Evolutionary conservation across 2,113 vertebrate genomes (phyloP).

Genomic region (Petromus typicus): DNA sequence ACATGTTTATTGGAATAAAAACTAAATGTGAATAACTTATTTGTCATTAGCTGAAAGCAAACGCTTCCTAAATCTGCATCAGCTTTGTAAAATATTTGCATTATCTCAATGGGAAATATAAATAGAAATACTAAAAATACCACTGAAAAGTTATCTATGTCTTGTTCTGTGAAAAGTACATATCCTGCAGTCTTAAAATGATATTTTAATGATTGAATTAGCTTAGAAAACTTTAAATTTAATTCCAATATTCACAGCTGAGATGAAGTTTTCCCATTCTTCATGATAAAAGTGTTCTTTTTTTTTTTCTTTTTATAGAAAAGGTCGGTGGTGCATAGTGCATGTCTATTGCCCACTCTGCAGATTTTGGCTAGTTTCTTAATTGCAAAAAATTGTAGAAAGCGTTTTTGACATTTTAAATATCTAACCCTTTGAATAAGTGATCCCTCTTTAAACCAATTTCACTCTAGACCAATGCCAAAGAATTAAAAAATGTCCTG

Average conservation of each 20-base stretch:
- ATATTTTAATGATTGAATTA: background rate
- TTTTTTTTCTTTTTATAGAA: background rate
- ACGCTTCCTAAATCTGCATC: background rate
- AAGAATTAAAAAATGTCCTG: conserved; percentile 46
- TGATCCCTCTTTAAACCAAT: conserved; percentile 40
- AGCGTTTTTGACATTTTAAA: conserved; percentile 42
- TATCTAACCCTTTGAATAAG: conserved; percentile 56
- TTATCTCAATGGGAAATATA: background rate
- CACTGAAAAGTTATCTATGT: background rate
- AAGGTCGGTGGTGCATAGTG: background rate
- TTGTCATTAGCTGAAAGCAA: background rate
- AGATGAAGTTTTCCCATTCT: background rate
- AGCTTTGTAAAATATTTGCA: conserved; percentile 9
- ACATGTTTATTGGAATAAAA: background rate
- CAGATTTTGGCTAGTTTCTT: background rate
- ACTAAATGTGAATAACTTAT: background rate
- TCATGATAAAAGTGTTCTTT: background rate
- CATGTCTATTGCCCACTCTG: background rate
- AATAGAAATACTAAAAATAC: conserved; percentile 3
- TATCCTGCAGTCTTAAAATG: background rate
- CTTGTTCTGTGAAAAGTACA: conserved; percentile 16
- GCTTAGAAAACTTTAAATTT: background rate
- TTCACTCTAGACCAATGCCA: conserved; percentile 40
- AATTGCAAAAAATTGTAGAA: background rate
- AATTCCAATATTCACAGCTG: background rate